phyloP scores from a whole-genome alignment of 2,797 vertebrate species.

The Chloroceryle inda region DNA sequence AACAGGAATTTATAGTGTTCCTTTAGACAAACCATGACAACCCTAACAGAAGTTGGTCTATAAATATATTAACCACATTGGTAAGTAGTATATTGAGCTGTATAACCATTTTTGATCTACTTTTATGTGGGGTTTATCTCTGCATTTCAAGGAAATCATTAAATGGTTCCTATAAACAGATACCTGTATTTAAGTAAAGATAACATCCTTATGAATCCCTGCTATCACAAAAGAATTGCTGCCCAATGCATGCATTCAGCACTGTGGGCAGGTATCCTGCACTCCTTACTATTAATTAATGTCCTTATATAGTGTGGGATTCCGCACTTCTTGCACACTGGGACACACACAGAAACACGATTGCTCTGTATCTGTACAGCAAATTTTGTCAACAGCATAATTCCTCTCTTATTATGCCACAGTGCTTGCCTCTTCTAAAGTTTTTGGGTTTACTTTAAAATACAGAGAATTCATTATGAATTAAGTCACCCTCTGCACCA shows the following conservation, averaged over 20 bases:
- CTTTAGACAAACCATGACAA: neutral
- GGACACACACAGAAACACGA: neutral
- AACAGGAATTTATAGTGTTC: neutral
- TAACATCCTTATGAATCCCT: rapidly evolving
- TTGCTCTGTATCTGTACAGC: neutral
- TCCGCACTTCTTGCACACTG: neutral
- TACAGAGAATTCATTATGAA: neutral
- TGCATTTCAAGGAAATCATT: neutral
- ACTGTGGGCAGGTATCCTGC: neutral
- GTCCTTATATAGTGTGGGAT: neutral
- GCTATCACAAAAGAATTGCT: neutral
- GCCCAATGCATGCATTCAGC: neutral
- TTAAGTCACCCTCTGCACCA: neutral
- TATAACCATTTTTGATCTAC: neutral
- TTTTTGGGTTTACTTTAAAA: neutral
- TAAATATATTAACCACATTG: neutral
- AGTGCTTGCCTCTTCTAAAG: neutral
- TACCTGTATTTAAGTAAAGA: neutral
- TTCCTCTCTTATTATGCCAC: neutral
- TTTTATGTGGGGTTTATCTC: neutral
- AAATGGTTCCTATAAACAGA: neutral
- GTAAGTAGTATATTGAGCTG: neutral
- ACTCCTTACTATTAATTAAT: neutral
- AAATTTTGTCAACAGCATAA: neutral
- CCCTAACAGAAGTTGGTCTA: neutral